Evolutionary conservation across 2,113 vertebrate species (phyloP), one percentile per base, ranked within the genome.

Genomic region (Amblyopsis rosae): DNA sequence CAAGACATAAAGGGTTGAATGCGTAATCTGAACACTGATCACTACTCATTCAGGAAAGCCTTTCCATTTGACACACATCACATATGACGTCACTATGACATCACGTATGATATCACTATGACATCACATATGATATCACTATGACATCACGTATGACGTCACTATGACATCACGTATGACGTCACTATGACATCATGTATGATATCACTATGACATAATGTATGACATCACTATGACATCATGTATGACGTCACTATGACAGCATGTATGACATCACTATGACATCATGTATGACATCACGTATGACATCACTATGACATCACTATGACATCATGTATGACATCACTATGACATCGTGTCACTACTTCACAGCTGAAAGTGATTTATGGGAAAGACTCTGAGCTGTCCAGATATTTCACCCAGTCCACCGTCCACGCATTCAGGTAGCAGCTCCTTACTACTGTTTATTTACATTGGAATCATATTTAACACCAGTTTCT

Each of bases 351-450:
- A 53, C 51, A 53, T 53, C 51, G 13, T 12, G n/a, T 53, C 12
- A 62, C 45, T 60, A 63, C 77, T n/a, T 84, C 91, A 67, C 83
- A 94, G 93, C 85, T 94, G 16, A 79, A 85, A 26, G 16, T 54
- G 12, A 83, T 92, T 9, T 94, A 93, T 61, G 72, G 71, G 10
- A 77, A 72, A 61, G 73, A 81, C 46, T 67, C 76, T 0, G 5
- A 79, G 32, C 70, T 92, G 68, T 62, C 71, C 15, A 88, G 48
- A 32, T 83, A 86, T 80, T 89, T 89, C 9, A 54, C 55, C 41
- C 62, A 9, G 13, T 90, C 88, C 17, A 66, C 69, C 0, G 84
- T 94, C 3, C 86, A 92, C 72, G 88, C 90, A 33, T 93, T 94
- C 89, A 94, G 93, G 93, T 94, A 81, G 1, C 6, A 8, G 33